Conservation (phyloP, 2,797 vertebrate species). For the Myotis findleyi region DNA sequence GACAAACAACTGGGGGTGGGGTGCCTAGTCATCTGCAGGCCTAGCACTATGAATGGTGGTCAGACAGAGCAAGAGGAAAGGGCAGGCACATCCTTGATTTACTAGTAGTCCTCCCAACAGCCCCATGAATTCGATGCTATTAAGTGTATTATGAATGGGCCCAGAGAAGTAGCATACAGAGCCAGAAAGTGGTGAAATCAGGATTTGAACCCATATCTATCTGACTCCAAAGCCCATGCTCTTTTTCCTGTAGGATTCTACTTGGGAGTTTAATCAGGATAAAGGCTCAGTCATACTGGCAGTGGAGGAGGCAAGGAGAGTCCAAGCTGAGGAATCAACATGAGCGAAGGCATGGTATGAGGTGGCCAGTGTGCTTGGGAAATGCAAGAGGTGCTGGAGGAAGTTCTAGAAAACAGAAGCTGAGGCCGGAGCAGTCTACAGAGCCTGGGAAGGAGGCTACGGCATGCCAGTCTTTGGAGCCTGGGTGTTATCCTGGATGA, state of each 20-base stretch:
- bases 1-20: background rate
- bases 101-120: background rate
- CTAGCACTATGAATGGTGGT: background rate
- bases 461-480: background rate
- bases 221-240: background rate
- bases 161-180: background rate
- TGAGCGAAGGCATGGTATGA: background rate
- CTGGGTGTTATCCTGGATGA: background rate
- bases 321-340: background rate
- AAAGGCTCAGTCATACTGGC: too few relatives aligned
- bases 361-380: background rate
- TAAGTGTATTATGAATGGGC: background rate
- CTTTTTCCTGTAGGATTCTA: background rate
- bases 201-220: background rate
- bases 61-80: background rate
- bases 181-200: background rate
- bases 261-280: background rate
- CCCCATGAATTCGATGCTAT: background rate
- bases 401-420: background rate
- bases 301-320: background rate
- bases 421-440: background rate
- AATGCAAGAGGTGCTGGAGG: background rate
- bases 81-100: background rate
- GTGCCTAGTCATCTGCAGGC: too few relatives aligned
- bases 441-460: background rate